Evolutionary conservation across 1,140 invertebrate genomes (phyloP).

Genomic region (Drosophila baimaii): DNA sequence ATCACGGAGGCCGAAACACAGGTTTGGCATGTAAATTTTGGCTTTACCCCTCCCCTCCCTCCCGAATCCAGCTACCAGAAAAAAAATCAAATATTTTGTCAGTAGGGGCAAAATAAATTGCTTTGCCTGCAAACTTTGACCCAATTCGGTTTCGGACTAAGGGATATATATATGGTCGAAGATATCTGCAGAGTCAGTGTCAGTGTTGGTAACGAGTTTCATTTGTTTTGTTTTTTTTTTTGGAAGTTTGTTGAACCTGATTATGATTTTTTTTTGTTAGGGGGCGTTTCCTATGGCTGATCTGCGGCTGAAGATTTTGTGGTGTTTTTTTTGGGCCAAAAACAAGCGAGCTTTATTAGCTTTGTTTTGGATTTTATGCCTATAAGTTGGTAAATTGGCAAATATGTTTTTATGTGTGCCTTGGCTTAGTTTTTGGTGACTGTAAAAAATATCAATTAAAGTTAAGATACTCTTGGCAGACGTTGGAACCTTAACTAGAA

Average conservation of each 20-base stretch:
- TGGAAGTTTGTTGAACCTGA: slow-evolving; percentile 50
- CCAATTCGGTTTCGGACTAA: slow-evolving; percentile 33
- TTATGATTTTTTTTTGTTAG: slow-evolving; percentile 29
- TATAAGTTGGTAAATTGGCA: background rate
- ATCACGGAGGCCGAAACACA: slow-evolving; percentile 44
- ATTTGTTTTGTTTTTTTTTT: slow-evolving; percentile 16
- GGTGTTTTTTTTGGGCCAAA: slow-evolving; percentile 1
- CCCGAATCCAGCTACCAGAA: slow-evolving; percentile 32
- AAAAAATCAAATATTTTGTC: slow-evolving; percentile 42
- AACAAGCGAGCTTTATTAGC: slow-evolving; percentile 18
- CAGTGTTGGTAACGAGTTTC: slow-evolving; percentile 29
- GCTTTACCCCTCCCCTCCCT: background rate
- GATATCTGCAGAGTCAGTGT: slow-evolving; percentile 45
- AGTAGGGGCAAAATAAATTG: slow-evolving; percentile 46
- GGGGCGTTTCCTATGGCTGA: slow-evolving; percentile 23
- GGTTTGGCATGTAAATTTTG: slow-evolving; percentile 50
- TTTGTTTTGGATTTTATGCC: slow-evolving; percentile 4
- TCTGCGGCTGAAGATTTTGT: slow-evolving; percentile 13
- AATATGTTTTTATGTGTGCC: background rate
- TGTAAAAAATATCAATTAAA: background rate
- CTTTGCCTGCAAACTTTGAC: slow-evolving; percentile 45
- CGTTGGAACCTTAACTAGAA: too few species aligned
- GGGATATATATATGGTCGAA: slow-evolving; percentile 22
- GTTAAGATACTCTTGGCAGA: too few species aligned
- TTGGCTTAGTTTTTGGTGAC: too few species aligned